Base-by-base conservation (phyloP, 2,888 invertebrate genomes). In the Mallateleia sp. region DNA sequence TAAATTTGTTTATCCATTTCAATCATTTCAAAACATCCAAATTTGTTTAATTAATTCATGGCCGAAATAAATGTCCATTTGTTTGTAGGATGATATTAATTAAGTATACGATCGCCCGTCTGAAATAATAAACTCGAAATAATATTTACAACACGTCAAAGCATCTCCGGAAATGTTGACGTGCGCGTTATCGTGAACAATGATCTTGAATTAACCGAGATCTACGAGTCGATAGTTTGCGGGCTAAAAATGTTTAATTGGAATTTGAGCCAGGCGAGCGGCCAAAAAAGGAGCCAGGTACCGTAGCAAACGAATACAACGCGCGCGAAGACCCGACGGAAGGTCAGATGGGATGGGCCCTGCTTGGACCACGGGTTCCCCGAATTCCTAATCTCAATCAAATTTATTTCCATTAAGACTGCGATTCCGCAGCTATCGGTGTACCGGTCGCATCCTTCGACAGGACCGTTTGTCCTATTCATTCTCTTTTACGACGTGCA, bases 331-430 rank as follows among this genome's bases (percentile, higher is more conserved):
- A 88, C 80, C 79, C 87, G 87, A 69, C 66, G 88, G 90, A 89
- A 91, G 91, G 89, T 90, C 89, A 90, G 84, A 93, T n/a, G n/a
- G n/a, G n/a, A n/a, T n/a, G n/a, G n/a, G n/a, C n/a, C 92, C 92
- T 90, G 93, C 90, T 90, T 84, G 87, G 90, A 87, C 80, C 89
- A 74, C n/a, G n/a, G 88, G 85, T 94, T 94, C 94, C 84, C 78
- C 88, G 94, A 95, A 94, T 93, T 93, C 91, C 93, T 94, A 94
- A 94, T 94, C 93, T 93, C 93, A 94, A 94, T 95, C 93, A 94
- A 95, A 94, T 94, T 94, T 94, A 93, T 94, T 93, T 92, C 92
- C 91, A 91, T 92, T 92, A 91, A 91, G 85, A 87, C 88, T 89
- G 81, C 88, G 90, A 90, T 90, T 90, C 89, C 90, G 87, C 89